A percentile compares a stretch with the other conserved stretches of the same genome.
Evolutionary conservation across 2,888 invertebrate species (phyloP).

Genomic region (Sialis lutaria): DNA sequence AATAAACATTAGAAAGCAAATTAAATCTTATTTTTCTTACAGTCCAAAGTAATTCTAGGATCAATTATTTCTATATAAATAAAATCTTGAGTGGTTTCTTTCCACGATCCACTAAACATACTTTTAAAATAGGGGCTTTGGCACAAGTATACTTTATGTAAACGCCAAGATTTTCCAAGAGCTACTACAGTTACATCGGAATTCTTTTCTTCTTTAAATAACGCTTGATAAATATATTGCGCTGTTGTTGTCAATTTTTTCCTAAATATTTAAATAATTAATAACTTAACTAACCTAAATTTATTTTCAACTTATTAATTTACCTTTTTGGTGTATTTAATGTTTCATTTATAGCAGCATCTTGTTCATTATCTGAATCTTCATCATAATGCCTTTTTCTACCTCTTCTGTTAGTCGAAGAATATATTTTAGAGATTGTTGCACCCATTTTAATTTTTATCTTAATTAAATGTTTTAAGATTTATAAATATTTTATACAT

Average conservation of each 20-base stretch:
- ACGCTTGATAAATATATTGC: conserved; percentile 59
- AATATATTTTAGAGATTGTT: neutral
- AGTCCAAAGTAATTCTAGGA: conserved; percentile 47
- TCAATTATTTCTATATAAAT: conserved; percentile 53
- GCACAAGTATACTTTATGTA: conserved; percentile 63
- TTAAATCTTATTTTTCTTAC: conserved; percentile 24
- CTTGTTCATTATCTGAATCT: conserved; percentile 28
- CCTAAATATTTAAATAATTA: conserved; percentile 21
- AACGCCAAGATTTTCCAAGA: conserved; percentile 49
- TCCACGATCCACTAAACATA: conserved; percentile 68
- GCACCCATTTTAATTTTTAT: neutral
- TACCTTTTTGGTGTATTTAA: conserved; percentile 47
- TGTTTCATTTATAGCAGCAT: conserved; percentile 33
- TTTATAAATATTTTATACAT: too few relatives aligned
- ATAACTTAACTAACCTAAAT: neutral
- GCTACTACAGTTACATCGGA: conserved; percentile 59
- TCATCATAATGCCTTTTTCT: conserved; percentile 31
- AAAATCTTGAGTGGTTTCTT: conserved; percentile 45
- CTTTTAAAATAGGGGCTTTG: conserved; percentile 67
- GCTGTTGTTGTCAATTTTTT: conserved; percentile 53
- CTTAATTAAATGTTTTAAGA: too few relatives aligned
- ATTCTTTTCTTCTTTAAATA: conserved; percentile 57
- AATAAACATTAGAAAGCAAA: conserved; percentile 6
- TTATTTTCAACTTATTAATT: neutral
- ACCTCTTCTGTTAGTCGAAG: neutral